Evolutionary conservation across 2,797 vertebrate genomes (phyloP).

Genomic region (Orestias chungarensis): DNA sequence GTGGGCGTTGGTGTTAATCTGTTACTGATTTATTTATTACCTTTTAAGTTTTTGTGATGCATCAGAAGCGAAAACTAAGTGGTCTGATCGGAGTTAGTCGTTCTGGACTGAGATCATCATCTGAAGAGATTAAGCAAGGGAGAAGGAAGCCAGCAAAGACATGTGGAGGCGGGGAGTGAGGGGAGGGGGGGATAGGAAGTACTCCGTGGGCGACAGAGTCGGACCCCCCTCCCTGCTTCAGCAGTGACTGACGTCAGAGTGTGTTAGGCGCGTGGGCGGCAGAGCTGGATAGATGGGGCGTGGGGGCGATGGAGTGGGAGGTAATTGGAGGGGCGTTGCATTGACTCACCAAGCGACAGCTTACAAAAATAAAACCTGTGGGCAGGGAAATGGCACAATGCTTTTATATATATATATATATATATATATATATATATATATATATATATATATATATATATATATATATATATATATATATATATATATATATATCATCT

Average conservation of each 20-base stretch:
- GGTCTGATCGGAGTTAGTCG: constrained; percentile 45
- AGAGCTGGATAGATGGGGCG: constrained; percentile 83
- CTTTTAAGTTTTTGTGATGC: constrained; percentile 48
- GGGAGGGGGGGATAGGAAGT: constrained; percentile 72
- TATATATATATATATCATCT: constrained; percentile 71
- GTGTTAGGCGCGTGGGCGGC: constrained; percentile 79
- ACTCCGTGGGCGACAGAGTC: constrained; percentile 75
- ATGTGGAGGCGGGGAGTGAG: constrained; percentile 55
- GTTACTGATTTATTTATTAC: constrained; percentile 52
- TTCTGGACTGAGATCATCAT: constrained; percentile 60
- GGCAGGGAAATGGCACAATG: constrained; percentile 84
- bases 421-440: no score
- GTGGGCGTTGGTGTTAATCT: constrained; percentile 42
- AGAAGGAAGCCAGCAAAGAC: constrained; percentile 72
- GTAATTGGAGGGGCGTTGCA: constrained; percentile 87
- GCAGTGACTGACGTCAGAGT: constrained; percentile 77
- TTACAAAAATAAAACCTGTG: constrained; percentile 86
- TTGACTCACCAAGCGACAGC: constrained; percentile 85
- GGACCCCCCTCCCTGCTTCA: constrained; percentile 67
- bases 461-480: no score
- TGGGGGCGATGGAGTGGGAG: constrained; percentile 85
- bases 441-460: no score
- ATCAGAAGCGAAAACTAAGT: constrained; percentile 43
- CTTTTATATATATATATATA: constrained; percentile 59
- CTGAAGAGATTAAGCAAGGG: constrained; percentile 56